Conservation (phyloP, 2,888 invertebrate genomes). For the Eurois occulta region DNA sequence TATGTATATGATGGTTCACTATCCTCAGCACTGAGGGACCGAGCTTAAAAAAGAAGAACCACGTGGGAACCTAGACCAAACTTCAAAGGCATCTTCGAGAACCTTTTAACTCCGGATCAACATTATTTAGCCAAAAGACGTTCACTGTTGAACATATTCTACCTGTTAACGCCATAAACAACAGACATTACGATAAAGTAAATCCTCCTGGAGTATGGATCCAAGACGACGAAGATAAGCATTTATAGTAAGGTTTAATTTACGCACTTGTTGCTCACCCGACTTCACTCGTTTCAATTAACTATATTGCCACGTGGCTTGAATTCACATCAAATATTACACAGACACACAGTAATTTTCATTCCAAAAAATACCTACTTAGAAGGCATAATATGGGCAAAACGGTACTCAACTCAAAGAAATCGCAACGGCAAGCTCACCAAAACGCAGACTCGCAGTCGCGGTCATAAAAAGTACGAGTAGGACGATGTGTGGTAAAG, state of each 20-base stretch:
- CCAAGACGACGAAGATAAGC: constrained; percentile 53
- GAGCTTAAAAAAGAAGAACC: neutral
- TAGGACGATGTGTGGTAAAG: neutral
- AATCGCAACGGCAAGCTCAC: neutral
- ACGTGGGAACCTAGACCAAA: neutral
- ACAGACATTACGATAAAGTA: constrained; percentile 39
- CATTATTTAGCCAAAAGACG: neutral
- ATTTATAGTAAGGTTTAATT: constrained; percentile 67
- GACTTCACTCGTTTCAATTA: constrained; percentile 74
- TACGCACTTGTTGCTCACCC: constrained; percentile 76
- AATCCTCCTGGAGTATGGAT: constrained; percentile 40
- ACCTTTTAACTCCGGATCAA: neutral
- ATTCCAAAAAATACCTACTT: neutral
- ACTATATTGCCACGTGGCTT: constrained; percentile 73
- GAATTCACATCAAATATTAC: constrained; percentile 65
- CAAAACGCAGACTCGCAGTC: neutral
- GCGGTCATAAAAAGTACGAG: neutral
- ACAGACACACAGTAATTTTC: neutral
- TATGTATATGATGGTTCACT: neutral
- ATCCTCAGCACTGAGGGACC: neutral
- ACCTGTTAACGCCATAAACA: constrained; percentile 28
- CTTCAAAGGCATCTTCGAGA: neutral
- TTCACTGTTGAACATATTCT: neutral
- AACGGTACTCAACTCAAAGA: neutral
- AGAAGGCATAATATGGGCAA: neutral